Conservation (phyloP, 2,113 vertebrate genomes). For the Chroicocephalus ridibundus region DNA sequence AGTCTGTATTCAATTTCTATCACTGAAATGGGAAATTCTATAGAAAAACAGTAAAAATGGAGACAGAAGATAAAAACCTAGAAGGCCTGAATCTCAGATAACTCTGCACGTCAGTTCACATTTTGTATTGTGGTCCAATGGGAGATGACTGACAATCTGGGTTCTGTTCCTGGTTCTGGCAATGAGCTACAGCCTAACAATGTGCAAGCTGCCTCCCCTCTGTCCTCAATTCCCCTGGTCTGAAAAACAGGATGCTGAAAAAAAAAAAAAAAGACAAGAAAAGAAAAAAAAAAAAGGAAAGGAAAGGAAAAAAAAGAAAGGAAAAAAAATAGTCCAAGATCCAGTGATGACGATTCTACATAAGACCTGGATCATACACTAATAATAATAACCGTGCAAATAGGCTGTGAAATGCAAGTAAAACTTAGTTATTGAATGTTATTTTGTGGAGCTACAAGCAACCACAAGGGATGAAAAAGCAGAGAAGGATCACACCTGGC, state of each 20-base stretch:
- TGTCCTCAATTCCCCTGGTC: conserved; percentile 58
- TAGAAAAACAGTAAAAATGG: neutral
- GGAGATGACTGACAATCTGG: conserved; percentile 50
- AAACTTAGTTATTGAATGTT: neutral
- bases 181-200: conserved; percentile 31
- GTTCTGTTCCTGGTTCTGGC: conserved; percentile 61
- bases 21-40: neutral
- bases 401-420: neutral
- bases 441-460: neutral
- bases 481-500: neutral
- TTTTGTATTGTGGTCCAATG: conserved; percentile 29
- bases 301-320: neutral
- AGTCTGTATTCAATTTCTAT: neutral
- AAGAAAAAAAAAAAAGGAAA: no score
- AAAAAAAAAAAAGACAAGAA: neutral
- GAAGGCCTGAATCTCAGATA: neutral
- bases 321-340: neutral
- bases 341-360: accelerated
- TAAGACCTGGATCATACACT: neutral
- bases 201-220: conserved; percentile 59
- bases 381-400: neutral
- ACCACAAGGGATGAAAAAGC: neutral
- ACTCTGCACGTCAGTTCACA: conserved; percentile 27
- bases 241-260: conserved; percentile 31
- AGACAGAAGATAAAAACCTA: conserved; percentile 33